Evolutionary conservation across 2,888 invertebrate species (phyloP).

Genomic region (Xestia c-nigrum): DNA sequence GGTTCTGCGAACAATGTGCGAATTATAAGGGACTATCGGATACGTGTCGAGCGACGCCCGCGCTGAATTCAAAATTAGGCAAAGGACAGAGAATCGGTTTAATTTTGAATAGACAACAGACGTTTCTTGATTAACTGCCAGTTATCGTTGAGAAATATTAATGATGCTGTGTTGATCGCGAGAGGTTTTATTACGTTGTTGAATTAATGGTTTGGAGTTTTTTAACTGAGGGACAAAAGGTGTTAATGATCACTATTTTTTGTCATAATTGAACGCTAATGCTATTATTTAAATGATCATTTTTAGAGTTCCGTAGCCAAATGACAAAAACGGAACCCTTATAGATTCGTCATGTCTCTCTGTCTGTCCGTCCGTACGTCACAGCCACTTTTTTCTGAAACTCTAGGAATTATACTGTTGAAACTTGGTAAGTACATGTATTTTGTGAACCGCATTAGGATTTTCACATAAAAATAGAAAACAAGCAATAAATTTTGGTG

Average conservation of each 20-base stretch:
- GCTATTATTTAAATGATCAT: not conserved
- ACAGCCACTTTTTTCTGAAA: too few species aligned
- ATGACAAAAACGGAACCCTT: too few species aligned
- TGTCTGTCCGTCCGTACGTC: too few species aligned
- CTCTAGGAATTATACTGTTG: too few species aligned
- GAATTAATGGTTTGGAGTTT: constrained; percentile 13
- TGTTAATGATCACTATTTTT: constrained; percentile 18
- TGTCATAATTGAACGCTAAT: not conserved
- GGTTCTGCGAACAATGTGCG: constrained; percentile 58
- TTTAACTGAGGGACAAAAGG: constrained; percentile 12
- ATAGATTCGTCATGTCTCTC: too few species aligned
- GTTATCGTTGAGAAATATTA: constrained; percentile 56
- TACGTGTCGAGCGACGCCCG: constrained; percentile 58
- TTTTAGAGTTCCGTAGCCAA: too few species aligned
- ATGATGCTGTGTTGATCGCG: constrained; percentile 33
- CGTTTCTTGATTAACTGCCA: constrained; percentile 58
- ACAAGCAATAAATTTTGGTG: too few species aligned
- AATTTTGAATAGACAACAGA: constrained; percentile 62
- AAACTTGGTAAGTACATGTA: too few species aligned
- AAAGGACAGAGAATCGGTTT: constrained; percentile 56
- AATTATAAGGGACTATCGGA: constrained; percentile 62
- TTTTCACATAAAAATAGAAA: too few species aligned
- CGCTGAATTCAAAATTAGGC: constrained; percentile 67
- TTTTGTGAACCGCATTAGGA: too few species aligned
- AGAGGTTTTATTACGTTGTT: constrained; percentile 33